Evolutionary conservation across 2,888 invertebrate species (phyloP), one percentile per base, ranked within the genome.

Genomic region (Melanotus villosus): DNA sequence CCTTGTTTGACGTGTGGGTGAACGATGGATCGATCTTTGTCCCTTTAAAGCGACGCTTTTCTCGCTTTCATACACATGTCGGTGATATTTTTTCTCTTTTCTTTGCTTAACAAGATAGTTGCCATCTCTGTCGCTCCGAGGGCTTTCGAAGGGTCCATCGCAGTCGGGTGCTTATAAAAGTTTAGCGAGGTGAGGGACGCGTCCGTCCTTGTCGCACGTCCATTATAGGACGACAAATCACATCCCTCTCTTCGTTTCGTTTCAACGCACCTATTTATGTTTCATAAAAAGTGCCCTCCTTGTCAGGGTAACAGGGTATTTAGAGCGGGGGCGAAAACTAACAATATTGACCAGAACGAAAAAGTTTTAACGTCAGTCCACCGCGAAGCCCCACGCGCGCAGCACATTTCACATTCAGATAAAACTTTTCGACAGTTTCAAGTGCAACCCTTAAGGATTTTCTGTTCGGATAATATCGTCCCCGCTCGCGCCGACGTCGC

Each of bases 401-500:
- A 21, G 60, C 50, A 60, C 47, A 59, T 12, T 30, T 50, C 16
- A 19, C 26, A 52, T 23, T 41, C 56, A 32, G 41, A 32, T 16
- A 65, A 65, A 57, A 65, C 58, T 65, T 66, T 60, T 54, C 67
- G 67, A 54, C 45, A 67, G 60, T 68, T 57, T 57, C 45, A 64
- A 64, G 63, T 68, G 45, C 34, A 64, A 57, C 56, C 67, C 52
- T 66, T 56, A 67, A 63, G 68, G 63, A 58, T 65, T 69, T 70
- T 70, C 58, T 41, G 62, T 62, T 70, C 70, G 70, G 70, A 52
- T 63, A 58, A 41, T 58, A 66, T 87, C 86, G 80, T 74, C 74
- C 80, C 79, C 78, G 30, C 83, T 85, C 84, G 85, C 82, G 79
- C 85, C 85, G 84, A 83, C 84, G 86, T 85, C 85, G 84, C 79